These are phyloP conservation scores for Hydropotes inermis DNA, from an alignment of 2,113 vertebrate species.

Conservation along the genomic window DNA sequence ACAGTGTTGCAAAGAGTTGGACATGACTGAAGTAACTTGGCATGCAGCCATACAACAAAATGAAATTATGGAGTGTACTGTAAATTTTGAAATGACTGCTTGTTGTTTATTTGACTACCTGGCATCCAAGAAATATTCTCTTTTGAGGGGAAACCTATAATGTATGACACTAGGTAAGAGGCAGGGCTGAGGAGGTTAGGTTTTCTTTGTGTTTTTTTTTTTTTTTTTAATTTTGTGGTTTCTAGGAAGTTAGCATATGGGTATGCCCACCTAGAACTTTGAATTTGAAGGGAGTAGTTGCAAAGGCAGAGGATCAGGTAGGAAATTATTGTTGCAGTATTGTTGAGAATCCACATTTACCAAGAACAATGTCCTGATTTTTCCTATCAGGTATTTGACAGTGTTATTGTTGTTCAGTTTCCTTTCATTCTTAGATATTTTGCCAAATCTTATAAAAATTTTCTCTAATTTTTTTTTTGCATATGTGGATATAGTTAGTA, in stretches of 20 bases:
- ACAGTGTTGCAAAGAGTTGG: neutral
- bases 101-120: neutral
- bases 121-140: neutral
- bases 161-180: neutral
- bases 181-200: fast-evolving
- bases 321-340: neutral
- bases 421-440: neutral
- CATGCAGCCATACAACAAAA: neutral
- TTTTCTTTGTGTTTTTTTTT: neutral
- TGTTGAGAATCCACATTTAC: neutral
- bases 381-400: neutral
- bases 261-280: neutral
- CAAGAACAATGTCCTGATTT: neutral
- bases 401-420: neutral
- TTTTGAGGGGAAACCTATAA: neutral
- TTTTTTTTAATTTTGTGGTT: neutral
- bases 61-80: neutral
- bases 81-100: neutral
- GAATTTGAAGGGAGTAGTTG: neutral
- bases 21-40: neutral
- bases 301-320: neutral
- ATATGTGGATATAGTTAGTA: neutral
- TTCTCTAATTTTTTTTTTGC: neutral
- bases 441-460: neutral
- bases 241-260: neutral